phyloP scores from a whole-genome alignment of 92 coral and sea anemone genomes.

The Epizoanthus scotinus region DNA sequence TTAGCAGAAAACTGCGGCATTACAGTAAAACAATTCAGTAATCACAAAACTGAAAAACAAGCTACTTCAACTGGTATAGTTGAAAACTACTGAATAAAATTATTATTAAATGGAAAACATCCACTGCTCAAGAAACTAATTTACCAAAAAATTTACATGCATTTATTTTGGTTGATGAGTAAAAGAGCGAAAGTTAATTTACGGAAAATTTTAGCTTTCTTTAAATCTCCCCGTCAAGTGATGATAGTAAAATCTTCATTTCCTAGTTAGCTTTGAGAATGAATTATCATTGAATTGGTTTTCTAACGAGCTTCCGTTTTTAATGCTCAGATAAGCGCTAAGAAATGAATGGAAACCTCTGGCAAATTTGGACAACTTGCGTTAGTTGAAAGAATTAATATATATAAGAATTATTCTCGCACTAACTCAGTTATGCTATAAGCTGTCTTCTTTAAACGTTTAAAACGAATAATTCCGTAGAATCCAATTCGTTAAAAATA shows the following conservation, averaged over 20 bases:
- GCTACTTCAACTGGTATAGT: too few relatives aligned
- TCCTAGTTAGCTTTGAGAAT: constrained; percentile 3
- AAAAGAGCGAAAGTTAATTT: not conserved
- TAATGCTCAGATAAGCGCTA: not conserved
- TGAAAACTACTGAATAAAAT: too few relatives aligned
- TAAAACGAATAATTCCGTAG: not conserved
- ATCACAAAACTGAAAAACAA: too few relatives aligned
- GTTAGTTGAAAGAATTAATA: not conserved
- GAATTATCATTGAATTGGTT: not conserved
- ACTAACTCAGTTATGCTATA: not conserved
- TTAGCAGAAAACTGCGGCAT: not conserved
- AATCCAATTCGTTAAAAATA: constrained; percentile 8
- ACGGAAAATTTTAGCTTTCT: not conserved
- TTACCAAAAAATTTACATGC: not conserved
- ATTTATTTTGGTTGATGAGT: not conserved
- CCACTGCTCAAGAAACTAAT: not conserved
- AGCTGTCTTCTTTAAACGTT: not conserved
- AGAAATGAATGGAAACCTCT: not conserved
- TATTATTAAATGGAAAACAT: too few relatives aligned
- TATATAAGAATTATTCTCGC: not conserved
- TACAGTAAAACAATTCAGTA: not conserved
- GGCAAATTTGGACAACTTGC: not conserved
- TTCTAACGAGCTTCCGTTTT: constrained; percentile 19
- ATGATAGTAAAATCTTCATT: not conserved
- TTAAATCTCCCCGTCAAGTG: not conserved